These are phyloP conservation scores for Stomatorhinus ivindoensis DNA, from an alignment of 2,113 vertebrate genomes.

Conservation along the genomic window DNA sequence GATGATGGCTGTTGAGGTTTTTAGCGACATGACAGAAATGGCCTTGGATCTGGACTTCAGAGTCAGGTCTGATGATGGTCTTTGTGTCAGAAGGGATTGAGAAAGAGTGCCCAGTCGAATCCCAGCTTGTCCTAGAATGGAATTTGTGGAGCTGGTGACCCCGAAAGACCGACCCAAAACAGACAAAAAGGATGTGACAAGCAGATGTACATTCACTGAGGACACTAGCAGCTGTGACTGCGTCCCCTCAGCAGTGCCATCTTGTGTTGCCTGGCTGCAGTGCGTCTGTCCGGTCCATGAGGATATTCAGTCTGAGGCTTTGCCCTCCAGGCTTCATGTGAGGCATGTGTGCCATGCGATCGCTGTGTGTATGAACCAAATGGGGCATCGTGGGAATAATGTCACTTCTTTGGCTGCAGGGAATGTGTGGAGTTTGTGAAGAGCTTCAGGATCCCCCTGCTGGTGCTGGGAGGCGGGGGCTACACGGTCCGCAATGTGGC, in stretches of 20 bases:
- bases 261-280: neutral
- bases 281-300: neutral
- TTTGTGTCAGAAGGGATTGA: neutral
- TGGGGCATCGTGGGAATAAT: neutral
- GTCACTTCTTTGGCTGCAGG: slow-evolving; percentile 46
- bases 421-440: slow-evolving; percentile 98
- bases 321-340: neutral
- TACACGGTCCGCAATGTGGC: slow-evolving; percentile 96
- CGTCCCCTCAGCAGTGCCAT: neutral
- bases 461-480: slow-evolving; percentile 93
- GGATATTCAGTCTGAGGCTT: neutral
- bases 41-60: neutral
- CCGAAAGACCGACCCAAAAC: neutral
- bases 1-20: neutral
- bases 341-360: neutral
- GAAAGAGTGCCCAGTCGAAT: neutral
- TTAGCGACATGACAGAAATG: neutral
- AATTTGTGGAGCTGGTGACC: neutral
- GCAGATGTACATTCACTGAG: neutral
- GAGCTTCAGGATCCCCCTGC: slow-evolving; percentile 89
- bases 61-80: neutral
- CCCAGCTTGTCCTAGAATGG: neutral
- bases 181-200: neutral
- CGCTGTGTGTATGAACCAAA: neutral
- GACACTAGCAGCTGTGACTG: neutral